Conservation (phyloP, 2,888 invertebrate genomes). For the Agapostemon virescens region DNA sequence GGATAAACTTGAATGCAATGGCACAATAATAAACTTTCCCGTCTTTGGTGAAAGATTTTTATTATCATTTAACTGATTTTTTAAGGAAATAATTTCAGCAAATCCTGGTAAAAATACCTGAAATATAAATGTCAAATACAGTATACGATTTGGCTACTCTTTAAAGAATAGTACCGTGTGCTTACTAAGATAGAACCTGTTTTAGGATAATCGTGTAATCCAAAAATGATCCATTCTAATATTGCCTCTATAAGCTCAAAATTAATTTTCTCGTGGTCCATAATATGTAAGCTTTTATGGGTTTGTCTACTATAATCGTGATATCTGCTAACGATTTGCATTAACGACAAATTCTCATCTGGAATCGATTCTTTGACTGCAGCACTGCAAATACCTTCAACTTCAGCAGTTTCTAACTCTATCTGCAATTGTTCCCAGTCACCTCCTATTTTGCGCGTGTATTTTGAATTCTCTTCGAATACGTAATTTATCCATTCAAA, state of each 20-base stretch:
- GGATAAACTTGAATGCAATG: slow-evolving; percentile 91
- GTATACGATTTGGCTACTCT: not conserved
- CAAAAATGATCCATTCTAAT: slow-evolving; percentile 86
- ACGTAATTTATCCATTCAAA: slow-evolving; percentile 85
- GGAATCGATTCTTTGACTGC: slow-evolving; percentile 84
- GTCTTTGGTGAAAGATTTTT: slow-evolving; percentile 84
- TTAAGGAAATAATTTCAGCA: slow-evolving; percentile 88
- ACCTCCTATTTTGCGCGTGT: slow-evolving; percentile 85
- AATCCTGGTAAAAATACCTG: slow-evolving; percentile 89
- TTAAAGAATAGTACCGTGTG: slow-evolving; percentile 6
- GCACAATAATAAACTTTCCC: slow-evolving; percentile 88
- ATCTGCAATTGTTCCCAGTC: slow-evolving; percentile 83
- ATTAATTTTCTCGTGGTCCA: slow-evolving; percentile 90
- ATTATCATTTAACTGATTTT: slow-evolving; percentile 86
- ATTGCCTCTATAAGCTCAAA: slow-evolving; percentile 88
- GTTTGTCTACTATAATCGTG: slow-evolving; percentile 84
- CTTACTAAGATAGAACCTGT: slow-evolving; percentile 87
- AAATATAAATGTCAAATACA: slow-evolving; percentile 22
- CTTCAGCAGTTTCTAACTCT: slow-evolving; percentile 85
- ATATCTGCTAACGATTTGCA: slow-evolving; percentile 86
- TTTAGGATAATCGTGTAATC: slow-evolving; percentile 85
- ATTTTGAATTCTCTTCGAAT: slow-evolving; percentile 84
- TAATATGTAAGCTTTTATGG: slow-evolving; percentile 88
- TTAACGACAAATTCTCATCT: slow-evolving; percentile 87
- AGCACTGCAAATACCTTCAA: slow-evolving; percentile 82